Base-by-base conservation (phyloP, 2,113 vertebrate genomes). In the Syrrhaptes paradoxus region DNA sequence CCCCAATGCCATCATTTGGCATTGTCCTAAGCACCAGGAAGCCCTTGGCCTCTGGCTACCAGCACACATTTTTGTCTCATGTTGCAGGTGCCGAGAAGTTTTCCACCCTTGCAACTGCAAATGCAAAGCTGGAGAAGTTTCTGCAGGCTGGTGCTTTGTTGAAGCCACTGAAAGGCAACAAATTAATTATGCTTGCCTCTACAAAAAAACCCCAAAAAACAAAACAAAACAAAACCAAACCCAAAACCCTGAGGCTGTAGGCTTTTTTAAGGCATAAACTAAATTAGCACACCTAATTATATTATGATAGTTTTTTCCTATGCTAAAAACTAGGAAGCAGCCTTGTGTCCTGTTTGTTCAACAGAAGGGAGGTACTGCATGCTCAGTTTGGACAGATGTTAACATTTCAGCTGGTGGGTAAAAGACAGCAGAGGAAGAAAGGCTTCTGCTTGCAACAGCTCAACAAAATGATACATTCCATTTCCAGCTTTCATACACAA, bases 391-490 rank as follows among this genome's bases (percentile, higher is more conserved):
- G 55, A 48, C 45, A 68, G 38, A 36, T 32, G 68, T 41, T 49
- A 81, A 32, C 1, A 2, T n/a, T 75, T 43, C 76, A 36, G 26
- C 22, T 36, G 55, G 41, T 49, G 24, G 17, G 34, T 57, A 49
- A 51, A 65, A 55, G 41, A 52, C 68, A 52, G 21, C 7, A 68
- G 10, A 43, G 55, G 21, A 55, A 62, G 62, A 61, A 48, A 55
- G n/a, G 21, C 38, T 61, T 55, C 61, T 73, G 52, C 24, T 86
- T 3, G 1, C 58, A 78, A 51, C 57, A 65, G 45, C 45, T 72
- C 2, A 0, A 52, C 32, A 46, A 72, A 67, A 54, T 6, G 6
- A 18, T 61, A 28, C 1, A 0, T 36, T 68, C 2, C 0, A 28
- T 62, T 68, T 49, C 83, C 55, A 62, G 61, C n/a, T 86, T 74